Evolutionary conservation across 2,113 vertebrate species (phyloP), one percentile per base, ranked within the genome.

Genomic region (Zingel zingel): DNA sequence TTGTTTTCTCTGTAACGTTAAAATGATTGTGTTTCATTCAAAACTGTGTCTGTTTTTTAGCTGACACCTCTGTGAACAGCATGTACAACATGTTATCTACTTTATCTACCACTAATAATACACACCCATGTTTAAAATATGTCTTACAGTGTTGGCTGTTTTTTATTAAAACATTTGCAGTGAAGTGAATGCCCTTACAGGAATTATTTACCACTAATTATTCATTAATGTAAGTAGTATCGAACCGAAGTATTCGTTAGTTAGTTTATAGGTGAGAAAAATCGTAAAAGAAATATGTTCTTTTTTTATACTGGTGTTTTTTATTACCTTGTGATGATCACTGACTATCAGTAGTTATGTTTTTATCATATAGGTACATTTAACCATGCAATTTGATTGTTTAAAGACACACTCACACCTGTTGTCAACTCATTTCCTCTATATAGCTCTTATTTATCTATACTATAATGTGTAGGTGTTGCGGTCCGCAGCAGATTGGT

Each of bases 401-500:
- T 16, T 25, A 47, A 48, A 23, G 21, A 45, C 39, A 54, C 53
- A 2, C 47, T 48, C 47, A 16, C 14, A 43, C 39, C 39, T 43
- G 39, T 43, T 39, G 39, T 39, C 39, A 10, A 39, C 39, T 10
- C 9, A 39, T 10, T 43, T 43, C 8, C 39, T 39, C 39, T 43
- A 11, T 43, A 15, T 51, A 21, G 5, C 27, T 69, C 10, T 19
- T 68, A 16, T 68, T 48, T 15, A 50, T 68, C 4, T 0, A 19
- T 21, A 54, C 15, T 19, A 1, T 36, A 51, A 47, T 33, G 39
- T 43, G 39, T 43, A 99, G 98, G 94, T 98, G 77, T 88, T 99
- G 84, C 96, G 98, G 13, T 99, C 98, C 2, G 94, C 97, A 47
- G 93, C 97, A 30, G 98, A 99, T 82, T 99, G 98, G 98, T 99